These are phyloP conservation scores for Tarsius wallacei DNA, from an alignment of 2,797 vertebrate species.

Conservation along the genomic window DNA sequence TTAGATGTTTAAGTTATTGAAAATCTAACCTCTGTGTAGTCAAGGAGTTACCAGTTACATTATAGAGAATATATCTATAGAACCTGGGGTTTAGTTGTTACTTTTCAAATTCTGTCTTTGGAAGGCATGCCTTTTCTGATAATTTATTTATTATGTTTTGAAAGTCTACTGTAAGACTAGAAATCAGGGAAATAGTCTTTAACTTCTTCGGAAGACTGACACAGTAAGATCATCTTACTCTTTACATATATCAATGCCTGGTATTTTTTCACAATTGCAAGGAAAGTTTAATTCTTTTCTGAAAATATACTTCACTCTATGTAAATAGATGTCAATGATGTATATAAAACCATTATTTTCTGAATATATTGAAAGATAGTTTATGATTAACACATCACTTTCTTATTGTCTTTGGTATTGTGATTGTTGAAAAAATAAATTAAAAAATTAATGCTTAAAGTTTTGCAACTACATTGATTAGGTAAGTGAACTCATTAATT, in stretches of 20 bases:
- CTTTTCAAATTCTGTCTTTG: neutral
- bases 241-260: neutral
- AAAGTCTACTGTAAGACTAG: neutral
- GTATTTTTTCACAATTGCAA: neutral
- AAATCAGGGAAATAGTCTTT: neutral
- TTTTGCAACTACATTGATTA: neutral
- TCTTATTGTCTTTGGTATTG: neutral
- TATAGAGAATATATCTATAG: neutral
- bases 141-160: neutral
- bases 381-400: neutral
- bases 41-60: neutral
- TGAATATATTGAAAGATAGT: neutral
- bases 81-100: neutral
- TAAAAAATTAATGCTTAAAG: neutral
- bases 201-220: neutral
- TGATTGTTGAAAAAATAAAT: neutral
- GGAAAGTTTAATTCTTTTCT: neutral
- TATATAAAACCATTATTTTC: neutral
- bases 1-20: neutral
- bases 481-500: neutral
- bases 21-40: neutral
- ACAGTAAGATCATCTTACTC: neutral
- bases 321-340: neutral
- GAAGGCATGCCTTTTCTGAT: neutral
- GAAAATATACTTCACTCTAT: neutral